Evolutionary conservation across 2,113 vertebrate species (phyloP).

Genomic region (Burhinus bistriatus): DNA sequence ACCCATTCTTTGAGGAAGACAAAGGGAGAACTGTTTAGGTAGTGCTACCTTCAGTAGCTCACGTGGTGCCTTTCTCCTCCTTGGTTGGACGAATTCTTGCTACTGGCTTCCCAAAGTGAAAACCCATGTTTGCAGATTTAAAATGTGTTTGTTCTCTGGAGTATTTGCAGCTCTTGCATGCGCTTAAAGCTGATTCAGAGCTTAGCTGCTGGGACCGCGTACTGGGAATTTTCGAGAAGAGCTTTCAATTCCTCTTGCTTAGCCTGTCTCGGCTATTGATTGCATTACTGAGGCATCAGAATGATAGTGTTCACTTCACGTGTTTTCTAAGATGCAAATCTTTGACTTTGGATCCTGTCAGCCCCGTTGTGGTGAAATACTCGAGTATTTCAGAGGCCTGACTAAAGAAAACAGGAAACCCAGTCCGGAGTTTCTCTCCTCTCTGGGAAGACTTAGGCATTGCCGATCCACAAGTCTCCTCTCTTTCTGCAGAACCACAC

Average conservation of each 20-base stretch:
- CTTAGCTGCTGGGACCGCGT: neutral
- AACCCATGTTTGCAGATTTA: neutral
- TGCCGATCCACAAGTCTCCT: neutral
- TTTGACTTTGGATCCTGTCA: neutral
- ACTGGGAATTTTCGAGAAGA: neutral
- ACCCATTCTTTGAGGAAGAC: neutral
- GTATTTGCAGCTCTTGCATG: neutral
- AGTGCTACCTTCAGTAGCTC: neutral
- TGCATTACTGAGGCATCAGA: neutral
- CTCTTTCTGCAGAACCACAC: neutral
- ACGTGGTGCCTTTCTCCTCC: neutral
- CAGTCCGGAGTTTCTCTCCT: neutral
- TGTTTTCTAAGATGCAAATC: no score
- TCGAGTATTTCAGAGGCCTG: fast-evolving
- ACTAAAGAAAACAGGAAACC: neutral
- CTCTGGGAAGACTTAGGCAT: fast-evolving
- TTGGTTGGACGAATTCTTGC: neutral
- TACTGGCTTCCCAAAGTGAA: neutral
- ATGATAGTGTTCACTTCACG: fast-evolving
- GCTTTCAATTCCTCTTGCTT: neutral
- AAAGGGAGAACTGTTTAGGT: constrained; percentile 5
- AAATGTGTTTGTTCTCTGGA: neutral
- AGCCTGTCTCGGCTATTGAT: neutral
- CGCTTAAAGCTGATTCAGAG: neutral
- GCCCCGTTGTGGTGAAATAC: neutral